A percentile compares a stretch with the other conserved stretches of the same genome.
Conservation (phyloP, 2,797 vertebrate genomes). For the Acipenser oxyrinchus region DNA sequence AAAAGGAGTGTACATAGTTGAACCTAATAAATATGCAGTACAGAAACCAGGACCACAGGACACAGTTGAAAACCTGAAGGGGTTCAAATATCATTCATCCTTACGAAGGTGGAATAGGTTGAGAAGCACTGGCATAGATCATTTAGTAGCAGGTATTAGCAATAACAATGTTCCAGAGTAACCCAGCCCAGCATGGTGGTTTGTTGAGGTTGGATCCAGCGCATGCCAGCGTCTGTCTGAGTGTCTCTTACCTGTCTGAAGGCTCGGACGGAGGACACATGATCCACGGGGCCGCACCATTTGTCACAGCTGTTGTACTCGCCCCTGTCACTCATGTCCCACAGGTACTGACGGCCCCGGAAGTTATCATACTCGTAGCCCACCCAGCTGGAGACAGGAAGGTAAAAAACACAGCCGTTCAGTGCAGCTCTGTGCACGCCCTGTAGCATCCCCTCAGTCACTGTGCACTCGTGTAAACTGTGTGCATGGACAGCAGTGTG, state of each 20-base stretch:
- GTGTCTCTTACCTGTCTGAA: slow-evolving; percentile 55
- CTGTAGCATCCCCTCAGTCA: background rate
- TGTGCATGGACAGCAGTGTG: background rate
- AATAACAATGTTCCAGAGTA: background rate
- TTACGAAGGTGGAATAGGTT: no score
- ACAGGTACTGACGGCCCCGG: slow-evolving; percentile 64
- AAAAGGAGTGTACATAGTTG: no score
- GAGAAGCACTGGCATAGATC: background rate
- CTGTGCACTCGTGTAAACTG: slow-evolving; percentile 1
- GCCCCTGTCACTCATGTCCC: slow-evolving; percentile 63
- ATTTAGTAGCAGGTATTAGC: background rate
- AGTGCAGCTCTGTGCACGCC: background rate
- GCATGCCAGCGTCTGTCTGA: no score
- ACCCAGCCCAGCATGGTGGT: background rate
- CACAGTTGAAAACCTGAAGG: no score
- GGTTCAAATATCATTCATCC: no score
- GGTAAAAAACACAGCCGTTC: background rate
- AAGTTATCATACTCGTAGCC: slow-evolving; percentile 65
- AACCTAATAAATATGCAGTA: no score
- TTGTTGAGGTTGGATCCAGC: no score
- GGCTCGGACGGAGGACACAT: slow-evolving; percentile 54
- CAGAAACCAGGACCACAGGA: no score
- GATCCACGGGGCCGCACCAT: slow-evolving; percentile 60
- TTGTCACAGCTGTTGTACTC: slow-evolving; percentile 68
- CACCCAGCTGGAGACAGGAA: slow-evolving; percentile 47